Evolutionary conservation across 2,797 vertebrate species (phyloP), one percentile per base, ranked within the genome.

Genomic region (Catostomus latipinnis): DNA sequence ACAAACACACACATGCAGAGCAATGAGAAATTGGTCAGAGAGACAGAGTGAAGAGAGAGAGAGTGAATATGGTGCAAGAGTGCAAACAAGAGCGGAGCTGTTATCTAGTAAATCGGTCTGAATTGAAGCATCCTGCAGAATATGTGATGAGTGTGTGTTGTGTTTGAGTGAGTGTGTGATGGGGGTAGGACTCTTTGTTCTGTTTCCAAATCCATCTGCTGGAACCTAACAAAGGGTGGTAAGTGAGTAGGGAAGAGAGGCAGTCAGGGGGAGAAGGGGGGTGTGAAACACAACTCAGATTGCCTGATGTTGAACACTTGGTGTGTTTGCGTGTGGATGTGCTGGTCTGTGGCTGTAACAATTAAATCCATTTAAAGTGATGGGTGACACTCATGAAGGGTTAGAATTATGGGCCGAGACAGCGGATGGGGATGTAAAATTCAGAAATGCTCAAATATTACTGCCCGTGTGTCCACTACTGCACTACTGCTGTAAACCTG

Each of bases 191-290:
- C 91, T 90, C 83, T 92, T 94, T 95, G 94, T 93, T 94, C 94
- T 95, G 94, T 93, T 94, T 94, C 94, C 92, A 90, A 82, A 95
- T 94, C 95, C 96, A 97, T 97, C 96, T 97, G 96, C 96, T 95
- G 94, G 93, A 93, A 93, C 93, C 88, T 92, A 93, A 92, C 94
- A 93, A 93, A 94, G 94, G 93, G 93, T 69, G 81, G 78, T 87
- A 89, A 88, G 88, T 84, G 62, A 86, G 68, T 81, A 87, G 87
- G 86, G 88, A 84, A 86, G 87, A 74, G 68, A 61, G 54, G 83
- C 75, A 82, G 78, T 34, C 34, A 82, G 53, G 67, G 60, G 57
- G 73, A 53, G 58, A 69, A 14, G 50, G 48, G 53, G 74, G 57
- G 43, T 71, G 46, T 62, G 81, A 87, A 84, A 74, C 54, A 53